Evolutionary conservation across 2,888 invertebrate genomes (phyloP), one percentile per base, ranked within the genome.

Genomic region (Nemotelus nigrinus): DNA sequence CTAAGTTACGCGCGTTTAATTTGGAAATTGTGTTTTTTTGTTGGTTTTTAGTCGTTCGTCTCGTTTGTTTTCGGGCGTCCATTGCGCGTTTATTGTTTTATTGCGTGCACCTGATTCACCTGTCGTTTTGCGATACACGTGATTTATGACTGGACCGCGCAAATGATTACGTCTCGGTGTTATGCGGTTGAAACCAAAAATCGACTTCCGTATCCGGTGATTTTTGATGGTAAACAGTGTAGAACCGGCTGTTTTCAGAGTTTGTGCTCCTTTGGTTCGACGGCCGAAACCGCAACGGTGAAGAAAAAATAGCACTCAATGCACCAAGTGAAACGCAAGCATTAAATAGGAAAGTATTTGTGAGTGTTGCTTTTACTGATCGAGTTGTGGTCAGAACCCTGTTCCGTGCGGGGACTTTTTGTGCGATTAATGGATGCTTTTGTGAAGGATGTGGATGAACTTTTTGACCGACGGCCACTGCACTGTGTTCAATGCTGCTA

Each of bases 1-100:
- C 53, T 74, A 39, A 57, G 64, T 77, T 75, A 77, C 77, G 78
- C 78, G 79, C 72, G 74, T 58, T 57, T 8, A 6, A 10, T 44
- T 75, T 64, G 63, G 74, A 25, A 25, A 25, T 25, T 25, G 25
- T 25, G 25, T 25, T 25, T 25, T 25, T 64, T 63, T 64, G 50
- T 50, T 72, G 60, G 58, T 48, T 57, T 78, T 53, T 63, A 57
- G 48, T 70, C 63, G 50, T 45, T 76, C 63, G 50, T 45, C 65
- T n/a, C 75, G 50, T 65, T 65, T 72, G 58, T 41, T 72, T 72
- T 41, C 60, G 72, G 57, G 65, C 48, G 65, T 25, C 7, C 50
- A 3, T 47, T 10, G 48, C 39, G n/a, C 63, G 63, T 74, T 60
- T 48, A 50, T 25, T 63, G 63, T 50, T 60, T 45, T 25, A 48